These are phyloP conservation scores for Tetrax tetrax DNA, from an alignment of 2,113 vertebrate genomes.

Conservation along the genomic window DNA sequence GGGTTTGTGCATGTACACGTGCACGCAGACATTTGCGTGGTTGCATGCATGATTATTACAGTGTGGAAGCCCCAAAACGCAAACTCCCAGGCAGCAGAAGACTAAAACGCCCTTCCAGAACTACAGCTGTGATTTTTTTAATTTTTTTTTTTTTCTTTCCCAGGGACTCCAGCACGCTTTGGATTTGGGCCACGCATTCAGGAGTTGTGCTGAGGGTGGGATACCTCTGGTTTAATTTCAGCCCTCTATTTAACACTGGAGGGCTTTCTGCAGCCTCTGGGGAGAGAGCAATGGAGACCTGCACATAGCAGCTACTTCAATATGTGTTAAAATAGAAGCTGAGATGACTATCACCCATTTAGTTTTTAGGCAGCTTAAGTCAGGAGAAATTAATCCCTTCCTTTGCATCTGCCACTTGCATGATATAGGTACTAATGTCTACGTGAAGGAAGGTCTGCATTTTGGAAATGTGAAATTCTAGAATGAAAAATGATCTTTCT, in stretches of 20 bases:
- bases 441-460: neutral
- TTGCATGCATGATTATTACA: rapidly evolving
- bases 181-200: neutral
- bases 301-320: neutral
- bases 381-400: neutral
- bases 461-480: neutral
- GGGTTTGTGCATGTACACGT: rapidly evolving
- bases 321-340: neutral
- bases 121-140: neutral
- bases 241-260: neutral
- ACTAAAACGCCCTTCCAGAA: neutral
- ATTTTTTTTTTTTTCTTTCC: neutral
- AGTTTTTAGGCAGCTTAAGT: neutral
- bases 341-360: neutral
- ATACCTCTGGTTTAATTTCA: neutral
- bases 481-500: neutral
- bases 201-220: neutral
- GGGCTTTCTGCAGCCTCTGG: neutral
- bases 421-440: neutral
- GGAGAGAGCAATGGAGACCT: neutral
- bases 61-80: neutral
- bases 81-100: neutral
- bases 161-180: neutral
- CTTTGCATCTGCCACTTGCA: neutral
- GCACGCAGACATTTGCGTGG: rapidly evolving